A percentile compares a stretch with the other conserved stretches of the same genome.
Evolutionary conservation across 2,888 invertebrate species (phyloP).

Genomic region (Tigriopus californicus): DNA sequence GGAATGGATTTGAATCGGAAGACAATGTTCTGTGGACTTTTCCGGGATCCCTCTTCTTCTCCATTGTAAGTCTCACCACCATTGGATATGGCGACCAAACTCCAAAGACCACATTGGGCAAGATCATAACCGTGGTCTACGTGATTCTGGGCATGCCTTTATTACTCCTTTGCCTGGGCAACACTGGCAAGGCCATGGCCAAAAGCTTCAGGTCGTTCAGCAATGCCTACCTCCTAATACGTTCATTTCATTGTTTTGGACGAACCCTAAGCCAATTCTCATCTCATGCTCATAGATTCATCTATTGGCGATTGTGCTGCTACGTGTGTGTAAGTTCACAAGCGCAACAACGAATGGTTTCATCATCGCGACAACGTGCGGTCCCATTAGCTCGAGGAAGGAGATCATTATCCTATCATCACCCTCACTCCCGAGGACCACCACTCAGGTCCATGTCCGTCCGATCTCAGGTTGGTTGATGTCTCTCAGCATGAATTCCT

Average conservation of each 20-base stretch:
- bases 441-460: too few species aligned
- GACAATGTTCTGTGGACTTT: not conserved
- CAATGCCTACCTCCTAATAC: too few species aligned
- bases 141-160: not conserved
- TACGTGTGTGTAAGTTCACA: not conserved
- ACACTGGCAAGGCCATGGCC: slow-evolving; percentile 4
- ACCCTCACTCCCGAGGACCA: too few species aligned
- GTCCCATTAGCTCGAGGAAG: too few species aligned
- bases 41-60: slow-evolving; percentile 7
- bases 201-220: not conserved
- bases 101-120: slow-evolving; percentile 6
- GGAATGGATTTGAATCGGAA: not conserved
- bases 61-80: slow-evolving; percentile 1
- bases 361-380: not conserved
- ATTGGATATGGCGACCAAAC: slow-evolving; percentile 15
- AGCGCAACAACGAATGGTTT: not conserved
- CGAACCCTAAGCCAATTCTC: too few species aligned
- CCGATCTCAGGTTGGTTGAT: too few species aligned
- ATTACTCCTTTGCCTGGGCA: not conserved
- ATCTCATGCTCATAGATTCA: not conserved
- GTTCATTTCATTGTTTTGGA: too few species aligned
- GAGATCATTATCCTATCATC: too few species aligned
- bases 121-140: not conserved
- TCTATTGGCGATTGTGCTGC: slow-evolving; percentile 5
- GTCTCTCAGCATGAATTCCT: too few species aligned